Percentiles rank a stretch among this genome's conserved stretches.
Conservation (phyloP, 53 echinoderm and acorn worm species). For the Henricia sp. region DNA sequence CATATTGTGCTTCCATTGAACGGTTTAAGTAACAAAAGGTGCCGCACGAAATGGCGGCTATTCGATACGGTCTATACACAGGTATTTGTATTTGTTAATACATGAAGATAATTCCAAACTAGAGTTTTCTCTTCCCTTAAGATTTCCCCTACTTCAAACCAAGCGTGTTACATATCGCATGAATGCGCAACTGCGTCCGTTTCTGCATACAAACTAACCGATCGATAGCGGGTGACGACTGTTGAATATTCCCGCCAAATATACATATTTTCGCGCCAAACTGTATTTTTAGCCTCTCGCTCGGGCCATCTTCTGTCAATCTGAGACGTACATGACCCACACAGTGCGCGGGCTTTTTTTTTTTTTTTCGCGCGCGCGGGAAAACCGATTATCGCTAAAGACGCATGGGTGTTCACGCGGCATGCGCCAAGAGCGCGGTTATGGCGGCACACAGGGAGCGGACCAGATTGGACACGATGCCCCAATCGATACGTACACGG, state of each 20-base stretch:
- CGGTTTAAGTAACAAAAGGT: no score
- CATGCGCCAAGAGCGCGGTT: neutral
- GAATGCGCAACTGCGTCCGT: no score
- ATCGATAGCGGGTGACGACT: no score
- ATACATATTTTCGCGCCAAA: neutral
- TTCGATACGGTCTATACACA: no score
- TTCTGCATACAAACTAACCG: no score
- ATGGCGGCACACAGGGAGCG: neutral
- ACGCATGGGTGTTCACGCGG: neutral
- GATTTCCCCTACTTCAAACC: no score
- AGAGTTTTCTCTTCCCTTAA: no score
- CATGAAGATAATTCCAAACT: neutral
- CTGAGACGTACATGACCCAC: slow-evolving; percentile 4
- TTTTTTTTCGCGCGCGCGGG: slow-evolving; percentile 1
- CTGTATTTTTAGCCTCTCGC: neutral
- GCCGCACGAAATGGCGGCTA: no score
- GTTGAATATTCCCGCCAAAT: slow-evolving; percentile 1
- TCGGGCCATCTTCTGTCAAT: slow-evolving; percentile 3
- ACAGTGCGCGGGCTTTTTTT: neutral
- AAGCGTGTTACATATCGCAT: no score
- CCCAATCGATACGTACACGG: neutral
- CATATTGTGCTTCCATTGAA: no score
- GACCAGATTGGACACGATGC: neutral
- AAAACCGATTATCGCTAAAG: slow-evolving; percentile 28
- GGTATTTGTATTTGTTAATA: neutral